phyloP scores from a whole-genome alignment of 2,113 vertebrate genomes.

The Notarius lentiginosus region DNA sequence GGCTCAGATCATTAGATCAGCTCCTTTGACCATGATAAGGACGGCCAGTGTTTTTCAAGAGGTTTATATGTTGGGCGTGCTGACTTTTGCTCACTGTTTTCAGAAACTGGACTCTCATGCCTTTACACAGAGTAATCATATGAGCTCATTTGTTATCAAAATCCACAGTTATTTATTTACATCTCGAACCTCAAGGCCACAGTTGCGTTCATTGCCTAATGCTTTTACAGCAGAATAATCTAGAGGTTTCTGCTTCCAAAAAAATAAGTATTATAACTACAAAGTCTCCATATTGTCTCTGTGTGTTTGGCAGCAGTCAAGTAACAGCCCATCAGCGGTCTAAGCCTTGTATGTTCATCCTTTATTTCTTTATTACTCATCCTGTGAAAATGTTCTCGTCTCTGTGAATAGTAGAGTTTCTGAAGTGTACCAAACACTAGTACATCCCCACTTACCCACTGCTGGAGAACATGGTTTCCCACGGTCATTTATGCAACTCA shows the following conservation, averaged over 20 bases:
- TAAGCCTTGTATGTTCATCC: constrained; percentile 3
- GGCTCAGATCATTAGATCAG: constrained; percentile 28
- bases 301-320: constrained; percentile 39
- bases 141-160: constrained; percentile 36
- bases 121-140: constrained; percentile 20
- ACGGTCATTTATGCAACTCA: constrained; percentile 3
- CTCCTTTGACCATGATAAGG: constrained; percentile 10
- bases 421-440: not conserved
- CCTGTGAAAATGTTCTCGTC: not conserved
- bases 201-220: constrained; percentile 12
- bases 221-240: not conserved
- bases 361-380: not conserved
- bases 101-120: not conserved
- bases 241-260: constrained; percentile 13
- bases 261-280: constrained; percentile 27
- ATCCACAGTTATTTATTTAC: constrained; percentile 29
- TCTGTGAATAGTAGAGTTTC: not conserved
- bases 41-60: constrained; percentile 8
- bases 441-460: not conserved
- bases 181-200: not conserved
- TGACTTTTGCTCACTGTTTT: constrained; percentile 6
- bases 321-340: constrained; percentile 36
- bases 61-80: not conserved
- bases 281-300: constrained; percentile 35
- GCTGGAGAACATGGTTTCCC: not conserved